Percentiles rank a stretch among this genome's conserved stretches.
Evolutionary conservation across 2,888 invertebrate genomes (phyloP).

Genomic region (Punctoribates punctum): DNA sequence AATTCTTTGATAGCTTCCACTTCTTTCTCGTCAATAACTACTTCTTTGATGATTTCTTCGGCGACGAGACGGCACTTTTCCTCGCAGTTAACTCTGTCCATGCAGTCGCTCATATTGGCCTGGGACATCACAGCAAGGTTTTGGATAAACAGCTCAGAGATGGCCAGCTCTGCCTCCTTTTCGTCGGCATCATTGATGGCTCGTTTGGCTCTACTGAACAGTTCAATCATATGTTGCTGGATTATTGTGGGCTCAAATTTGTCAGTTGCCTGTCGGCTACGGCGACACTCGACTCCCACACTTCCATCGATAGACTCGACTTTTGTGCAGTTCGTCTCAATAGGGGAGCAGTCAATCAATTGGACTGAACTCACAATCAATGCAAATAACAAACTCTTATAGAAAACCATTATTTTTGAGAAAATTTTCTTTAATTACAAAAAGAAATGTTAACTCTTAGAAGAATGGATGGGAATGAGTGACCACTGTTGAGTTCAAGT

Average conservation of each 20-base stretch:
- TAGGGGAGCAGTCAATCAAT: not conserved
- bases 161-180: not conserved
- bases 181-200: not conserved
- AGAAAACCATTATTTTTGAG: not conserved
- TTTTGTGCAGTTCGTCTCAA: slow-evolving; percentile 19
- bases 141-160: slow-evolving; percentile 40
- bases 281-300: slow-evolving; percentile 3
- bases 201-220: slow-evolving; percentile 11
- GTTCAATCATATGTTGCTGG: not conserved
- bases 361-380: not conserved
- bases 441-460: not conserved
- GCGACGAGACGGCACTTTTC: slow-evolving; percentile 37
- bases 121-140: slow-evolving; percentile 37
- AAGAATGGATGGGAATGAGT: not conserved
- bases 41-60: not conserved
- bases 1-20: slow-evolving; percentile 10
- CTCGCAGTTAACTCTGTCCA: slow-evolving; percentile 37
- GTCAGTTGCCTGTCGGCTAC: not conserved
- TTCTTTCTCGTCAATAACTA: not conserved
- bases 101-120: slow-evolving; percentile 40
- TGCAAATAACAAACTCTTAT: not conserved
- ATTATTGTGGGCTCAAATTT: slow-evolving; percentile 8
- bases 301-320: slow-evolving; percentile 21
- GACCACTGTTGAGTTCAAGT: not conserved
- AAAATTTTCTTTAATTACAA: not conserved